These are phyloP conservation scores for Cyprinodon brontotheroides DNA, from an alignment of 2,113 vertebrate species.

Conservation along the genomic window DNA sequence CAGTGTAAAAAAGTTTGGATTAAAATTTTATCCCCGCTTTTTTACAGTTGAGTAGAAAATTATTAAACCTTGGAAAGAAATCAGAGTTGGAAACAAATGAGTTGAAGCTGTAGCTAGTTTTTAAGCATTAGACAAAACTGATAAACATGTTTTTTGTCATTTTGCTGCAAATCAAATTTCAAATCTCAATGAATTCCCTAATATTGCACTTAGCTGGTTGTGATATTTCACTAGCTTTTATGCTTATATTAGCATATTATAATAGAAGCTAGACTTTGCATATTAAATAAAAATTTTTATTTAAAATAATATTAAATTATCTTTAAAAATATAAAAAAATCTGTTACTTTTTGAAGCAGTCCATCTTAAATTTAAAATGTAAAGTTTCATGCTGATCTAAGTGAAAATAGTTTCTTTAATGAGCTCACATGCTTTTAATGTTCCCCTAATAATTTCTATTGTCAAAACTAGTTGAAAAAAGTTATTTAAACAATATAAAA, in stretches of 20 bases:
- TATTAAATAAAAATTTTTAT: background rate
- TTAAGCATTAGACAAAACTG: no score
- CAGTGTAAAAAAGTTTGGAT: background rate
- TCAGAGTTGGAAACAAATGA: no score
- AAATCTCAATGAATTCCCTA: no score
- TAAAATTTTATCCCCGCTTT: background rate
- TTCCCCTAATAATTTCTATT: background rate
- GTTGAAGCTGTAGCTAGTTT: no score
- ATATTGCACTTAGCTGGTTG: no score
- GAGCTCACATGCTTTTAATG: background rate
- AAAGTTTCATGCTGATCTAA: background rate
- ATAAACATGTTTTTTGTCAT: no score
- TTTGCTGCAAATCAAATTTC: no score
- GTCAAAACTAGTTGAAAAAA: background rate
- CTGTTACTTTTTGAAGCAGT: no score
- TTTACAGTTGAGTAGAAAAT: background rate
- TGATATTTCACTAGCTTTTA: background rate
- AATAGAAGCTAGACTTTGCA: background rate
- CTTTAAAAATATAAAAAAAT: background rate
- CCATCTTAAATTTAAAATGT: background rate
- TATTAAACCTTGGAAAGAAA: no score
- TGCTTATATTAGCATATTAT: background rate
- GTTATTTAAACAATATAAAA: background rate
- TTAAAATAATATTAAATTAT: background rate
- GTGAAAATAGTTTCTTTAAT: background rate